Evolutionary conservation across 92 coral and sea anemone species (phyloP).

Genomic region (Plumapathes pennacea): DNA sequence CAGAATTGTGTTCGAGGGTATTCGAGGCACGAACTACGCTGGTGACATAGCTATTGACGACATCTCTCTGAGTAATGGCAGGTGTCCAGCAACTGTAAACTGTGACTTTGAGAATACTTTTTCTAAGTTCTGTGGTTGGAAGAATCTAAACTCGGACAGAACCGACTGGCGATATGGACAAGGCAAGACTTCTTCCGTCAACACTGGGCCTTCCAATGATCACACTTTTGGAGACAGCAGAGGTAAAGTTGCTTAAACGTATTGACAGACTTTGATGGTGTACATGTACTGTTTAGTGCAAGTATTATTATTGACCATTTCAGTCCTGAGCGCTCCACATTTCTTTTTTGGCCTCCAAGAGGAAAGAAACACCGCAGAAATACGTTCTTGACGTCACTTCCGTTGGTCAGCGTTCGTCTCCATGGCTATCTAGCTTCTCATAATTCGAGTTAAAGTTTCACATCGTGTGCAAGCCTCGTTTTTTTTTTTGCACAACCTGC

Average conservation of each 20-base stretch:
- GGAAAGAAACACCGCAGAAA: too few relatives aligned
- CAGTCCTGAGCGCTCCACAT: too few relatives aligned
- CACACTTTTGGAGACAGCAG: conserved; percentile 87
- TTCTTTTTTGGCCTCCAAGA: too few relatives aligned
- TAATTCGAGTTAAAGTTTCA: too few relatives aligned
- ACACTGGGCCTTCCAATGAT: conserved; percentile 86
- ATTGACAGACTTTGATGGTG: too few relatives aligned
- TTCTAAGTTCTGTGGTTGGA: conserved; percentile 75
- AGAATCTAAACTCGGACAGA: conserved; percentile 45
- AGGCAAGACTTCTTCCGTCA: conserved; percentile 60
- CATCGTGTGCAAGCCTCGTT: too few relatives aligned
- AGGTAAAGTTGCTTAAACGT: conserved; percentile 62
- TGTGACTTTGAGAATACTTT: conserved; percentile 80
- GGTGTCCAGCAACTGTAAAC: conserved; percentile 35
- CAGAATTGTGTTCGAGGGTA: conserved; percentile 82
- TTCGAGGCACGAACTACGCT: conserved; percentile 71
- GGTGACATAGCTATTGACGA: conserved; percentile 94
- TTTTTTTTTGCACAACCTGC: too few relatives aligned
- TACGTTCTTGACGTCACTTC: too few relatives aligned
- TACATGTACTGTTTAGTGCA: too few relatives aligned
- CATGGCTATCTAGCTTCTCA: too few relatives aligned
- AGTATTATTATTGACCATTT: too few relatives aligned
- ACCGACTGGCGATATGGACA: conserved; percentile 76
- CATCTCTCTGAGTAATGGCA: conserved; percentile 49
- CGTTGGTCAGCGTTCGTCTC: too few relatives aligned